Base-by-base conservation (phyloP, 2,888 invertebrate species). In the Augochlorella aurata region DNA sequence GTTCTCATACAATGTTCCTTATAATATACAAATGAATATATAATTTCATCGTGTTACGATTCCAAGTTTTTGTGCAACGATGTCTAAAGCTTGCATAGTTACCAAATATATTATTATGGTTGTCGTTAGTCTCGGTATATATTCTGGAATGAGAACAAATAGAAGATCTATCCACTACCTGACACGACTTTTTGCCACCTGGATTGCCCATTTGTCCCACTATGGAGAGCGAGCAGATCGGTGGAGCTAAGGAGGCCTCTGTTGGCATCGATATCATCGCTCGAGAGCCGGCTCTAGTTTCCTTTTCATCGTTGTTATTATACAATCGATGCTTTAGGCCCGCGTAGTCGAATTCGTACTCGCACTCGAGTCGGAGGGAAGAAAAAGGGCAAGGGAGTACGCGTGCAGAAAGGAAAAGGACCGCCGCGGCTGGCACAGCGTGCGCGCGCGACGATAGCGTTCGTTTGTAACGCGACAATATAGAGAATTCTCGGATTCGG, bases 381-480 rank as follows among this genome's bases (percentile, higher is more conserved):
- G 8, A 18, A 52, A 52, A n/a, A n/a, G n/a, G 29, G 24, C 5
- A 61, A 61, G 29, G 61, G 61, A 61, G 29, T 18, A 29, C 29
- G 29, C 61, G 61, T 3, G 49, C 68, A 50, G 77, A 47, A 47
- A 72, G 67, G 75, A 81, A 77, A 85, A 77, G 29, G 29, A 61
- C 24, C 67, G 83, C 70, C 77, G 10, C 75, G 84, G 74, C 61
- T 80, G 47, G 61, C 74, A 61, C 74, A 74, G 71, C 84, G 88
- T 88, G 88, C 81, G 81, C 70, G 47, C 29, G 5, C 58, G 29
- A 44, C 72, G 29, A 66, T 54, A 81, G 89, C 83, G 85, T 84
- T 85, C 81, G 86, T 87, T 85, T 85, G 85, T 82, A 87, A 16
- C 58, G 88, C 89, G 90, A 90, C 89, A 88, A 89, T 89, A 90